Base-by-base conservation (phyloP, 1,140 invertebrate genomes). In the Procambarus clarkii region DNA sequence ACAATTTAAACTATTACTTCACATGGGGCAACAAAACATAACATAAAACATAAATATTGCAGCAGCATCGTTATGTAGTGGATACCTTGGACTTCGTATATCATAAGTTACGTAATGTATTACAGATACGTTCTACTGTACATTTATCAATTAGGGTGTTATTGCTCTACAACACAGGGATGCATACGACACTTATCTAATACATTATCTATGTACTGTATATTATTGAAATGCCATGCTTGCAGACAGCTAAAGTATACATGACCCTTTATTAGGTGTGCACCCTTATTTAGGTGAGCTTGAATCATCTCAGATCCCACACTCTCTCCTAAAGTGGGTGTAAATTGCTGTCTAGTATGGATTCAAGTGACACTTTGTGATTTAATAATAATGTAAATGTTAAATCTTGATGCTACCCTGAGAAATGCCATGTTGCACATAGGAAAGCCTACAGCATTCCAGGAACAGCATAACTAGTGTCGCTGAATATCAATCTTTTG, bases 161-260 rank as follows among this genome's bases (percentile, higher is more conserved):
- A 88, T 88, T 88, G 87, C 87, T 88, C 87, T 88, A 88, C 87
- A 88, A 88, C 79, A 88, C 87, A 88, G 60, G 87, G 87, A 88
- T 74, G 79, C 87, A 15, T 88, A 88, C 79, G 78, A 82, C 87
- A 88, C 79, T 82, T 80, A 88, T 60, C 79, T 88, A 88, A 21
- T 21, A 64, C 48, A 71, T 88, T 64, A 79, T 78, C 54, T 58
- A 64, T 81, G 60, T 82, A 60, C 54, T 58, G 46, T 81, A 45
- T 82, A 60, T 86, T 86, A 88, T 45, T 71, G 77, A 88, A 81
- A 81, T 81, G 82, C 64, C 58, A 69, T 82, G 79, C 87, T 74
- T 54, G 45, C 60, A 46, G 79, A 78, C 79, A 74, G 60, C 87
- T 71, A 81, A 86, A 9, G 34, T 76, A 77, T 81, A 71, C 54